Evolutionary conservation across 2,113 vertebrate species (phyloP), one percentile per base, ranked within the genome.

Genomic region (Trachemys scripta): DNA sequence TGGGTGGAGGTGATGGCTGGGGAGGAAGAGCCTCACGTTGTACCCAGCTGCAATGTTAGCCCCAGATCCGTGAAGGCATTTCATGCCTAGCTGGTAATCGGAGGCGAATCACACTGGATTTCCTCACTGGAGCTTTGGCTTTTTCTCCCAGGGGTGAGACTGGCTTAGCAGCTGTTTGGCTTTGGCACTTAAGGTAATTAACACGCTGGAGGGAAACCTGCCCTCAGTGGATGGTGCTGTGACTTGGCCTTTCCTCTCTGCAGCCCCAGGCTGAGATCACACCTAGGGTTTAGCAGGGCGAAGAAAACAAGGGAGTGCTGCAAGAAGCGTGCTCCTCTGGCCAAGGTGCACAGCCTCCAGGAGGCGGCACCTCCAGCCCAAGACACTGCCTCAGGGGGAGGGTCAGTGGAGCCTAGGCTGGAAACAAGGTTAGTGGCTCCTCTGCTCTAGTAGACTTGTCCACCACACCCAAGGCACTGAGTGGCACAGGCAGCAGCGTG

Each of bases 1-100:
- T 80, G 9, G 27, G 57, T 62, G 27, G 11, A 6, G 29, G 57
- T 31, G 20, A 29, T 54, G 42, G 2, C 0, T 4, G 4, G 10
- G 4, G 35, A 9, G 53, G 19, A 85, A 6, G 42, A 75, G 29
- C 24, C 69, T 45, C 38, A 10, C 51, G n/a, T 29, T 80, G 42
- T 3, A 76, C 24, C 24, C 62, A 90, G 82, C 20, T 56, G 65
- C 65, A 69, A 19, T 45, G 9, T 57, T 9, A 45, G 49, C 14
- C 2, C 0, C 1, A 9, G 42, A 79, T 59, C 1, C 24, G 1
- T 8, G 42, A 78, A 29, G 75, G 22, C 75, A 29, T 27, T 47
- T 47, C 22, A 14, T 16, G 19, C 42, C 25, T 25, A 13, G 22
- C 42, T 76, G 27, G 42, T 45, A 16, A 27, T 3, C 7, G 1